Conservation (phyloP, 2,113 vertebrate genomes). For the Hiodon alosoides region DNA sequence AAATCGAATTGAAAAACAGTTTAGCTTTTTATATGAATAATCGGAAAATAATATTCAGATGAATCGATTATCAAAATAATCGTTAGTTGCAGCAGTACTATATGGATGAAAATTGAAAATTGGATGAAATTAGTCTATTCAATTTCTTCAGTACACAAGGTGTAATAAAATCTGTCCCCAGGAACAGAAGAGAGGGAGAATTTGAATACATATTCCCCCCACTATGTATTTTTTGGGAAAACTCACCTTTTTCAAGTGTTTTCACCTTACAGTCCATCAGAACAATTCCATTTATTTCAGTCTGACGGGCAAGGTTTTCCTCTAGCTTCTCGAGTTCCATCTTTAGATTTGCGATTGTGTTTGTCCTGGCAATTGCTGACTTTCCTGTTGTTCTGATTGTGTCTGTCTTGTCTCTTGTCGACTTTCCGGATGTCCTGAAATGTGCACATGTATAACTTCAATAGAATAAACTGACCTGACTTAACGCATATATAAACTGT, state of each 20-base stretch:
- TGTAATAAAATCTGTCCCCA: too few species aligned
- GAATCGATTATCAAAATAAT: too few species aligned
- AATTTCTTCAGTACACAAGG: too few species aligned
- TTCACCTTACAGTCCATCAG: slow-evolving; percentile 64
- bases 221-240: not conserved
- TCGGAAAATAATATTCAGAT: too few species aligned
- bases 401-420: not conserved
- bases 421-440: slow-evolving; percentile 49
- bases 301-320: slow-evolving; percentile 63
- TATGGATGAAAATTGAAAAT: too few species aligned
- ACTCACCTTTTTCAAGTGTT: slow-evolving; percentile 67
- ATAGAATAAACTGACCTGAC: too few species aligned
- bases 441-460: not conserved
- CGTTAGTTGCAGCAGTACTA: too few species aligned
- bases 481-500: too few species aligned
- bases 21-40: too few species aligned
- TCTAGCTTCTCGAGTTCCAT: slow-evolving; percentile 60
- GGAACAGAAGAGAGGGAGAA: not conserved
- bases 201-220: not conserved
- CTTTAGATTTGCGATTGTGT: slow-evolving; percentile 47
- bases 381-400: slow-evolving; percentile 20
- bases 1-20: too few species aligned
- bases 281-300: slow-evolving; percentile 63
- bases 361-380: not conserved
- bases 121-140: too few species aligned